Evolutionary conservation across 2,888 invertebrate species (phyloP).

Genomic region (Oligia strigilis): DNA sequence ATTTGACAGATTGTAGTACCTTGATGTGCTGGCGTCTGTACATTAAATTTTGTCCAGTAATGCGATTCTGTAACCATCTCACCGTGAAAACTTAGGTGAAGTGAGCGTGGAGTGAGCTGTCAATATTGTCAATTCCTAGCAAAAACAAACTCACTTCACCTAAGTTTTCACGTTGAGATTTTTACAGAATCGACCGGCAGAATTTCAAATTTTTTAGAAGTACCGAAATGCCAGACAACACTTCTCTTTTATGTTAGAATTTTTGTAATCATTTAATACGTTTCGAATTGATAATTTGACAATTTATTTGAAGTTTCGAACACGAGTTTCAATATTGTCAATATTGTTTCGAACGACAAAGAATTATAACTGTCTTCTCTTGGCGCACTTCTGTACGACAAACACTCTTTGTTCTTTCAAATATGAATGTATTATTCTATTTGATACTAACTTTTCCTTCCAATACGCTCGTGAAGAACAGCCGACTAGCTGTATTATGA

Average conservation of each 20-base stretch:
- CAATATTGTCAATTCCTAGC: no score
- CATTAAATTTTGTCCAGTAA: neutral
- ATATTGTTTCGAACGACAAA: constrained; percentile 28
- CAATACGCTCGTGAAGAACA: neutral
- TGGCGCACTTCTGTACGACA: constrained; percentile 1
- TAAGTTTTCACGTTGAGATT: no score
- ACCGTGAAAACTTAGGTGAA: no score
- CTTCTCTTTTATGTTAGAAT: neutral
- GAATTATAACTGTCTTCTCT: constrained; percentile 8
- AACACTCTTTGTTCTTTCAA: constrained; percentile 22
- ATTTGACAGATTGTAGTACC: no score
- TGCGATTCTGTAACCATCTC: no score
- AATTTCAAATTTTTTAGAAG: neutral
- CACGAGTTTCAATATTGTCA: constrained; percentile 23
- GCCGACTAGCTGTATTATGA: neutral
- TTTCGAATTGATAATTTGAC: neutral
- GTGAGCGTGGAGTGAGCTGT: no score
- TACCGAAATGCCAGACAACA: neutral
- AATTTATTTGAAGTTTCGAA: constrained; percentile 29
- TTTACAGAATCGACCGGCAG: no score
- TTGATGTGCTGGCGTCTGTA: no score
- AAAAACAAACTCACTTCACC: no score
- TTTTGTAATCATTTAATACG: neutral
- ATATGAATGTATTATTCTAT: constrained; percentile 41
- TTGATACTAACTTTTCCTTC: constrained; percentile 17